Conservation (phyloP, 2,797 vertebrate genomes). For the Dryobates pubescens region DNA sequence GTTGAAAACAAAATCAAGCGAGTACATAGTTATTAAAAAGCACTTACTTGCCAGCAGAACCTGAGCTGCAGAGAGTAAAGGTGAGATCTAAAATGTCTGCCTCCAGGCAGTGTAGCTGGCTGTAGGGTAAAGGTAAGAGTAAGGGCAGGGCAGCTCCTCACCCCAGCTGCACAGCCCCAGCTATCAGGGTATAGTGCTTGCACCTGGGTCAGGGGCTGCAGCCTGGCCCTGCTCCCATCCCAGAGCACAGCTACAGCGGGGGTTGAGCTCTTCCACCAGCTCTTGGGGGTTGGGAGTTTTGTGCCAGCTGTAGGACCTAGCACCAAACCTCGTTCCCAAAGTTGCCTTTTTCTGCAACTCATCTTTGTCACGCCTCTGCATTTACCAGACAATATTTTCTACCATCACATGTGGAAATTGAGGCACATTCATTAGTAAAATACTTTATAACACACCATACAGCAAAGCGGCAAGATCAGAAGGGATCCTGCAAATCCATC, state of each 20-base stretch:
- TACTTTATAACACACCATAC: not conserved
- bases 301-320: not conserved
- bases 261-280: not conserved
- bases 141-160: too few relatives aligned
- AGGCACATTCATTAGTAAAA: not conserved
- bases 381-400: not conserved
- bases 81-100: not conserved
- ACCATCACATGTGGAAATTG: not conserved
- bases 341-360: not conserved
- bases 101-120: too few relatives aligned
- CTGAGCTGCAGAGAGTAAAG: rapidly evolving
- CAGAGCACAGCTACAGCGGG: not conserved
- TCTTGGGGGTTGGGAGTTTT: not conserved
- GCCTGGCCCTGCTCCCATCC: not conserved
- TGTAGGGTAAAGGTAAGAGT: too few relatives aligned
- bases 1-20: not conserved
- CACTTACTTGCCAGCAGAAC: not conserved
- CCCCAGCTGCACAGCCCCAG: not conserved
- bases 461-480: not conserved
- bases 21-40: not conserved
- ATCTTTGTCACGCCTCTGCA: not conserved
- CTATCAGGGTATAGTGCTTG: not conserved
- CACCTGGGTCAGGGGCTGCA: not conserved
- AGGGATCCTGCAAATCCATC: not conserved
- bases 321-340: not conserved